Percentiles rank a stretch among this genome's conserved stretches.
These are phyloP conservation scores for Uromys caudimaculatus DNA, from an alignment of 2,797 vertebrate genomes.

Conservation along the genomic window DNA sequence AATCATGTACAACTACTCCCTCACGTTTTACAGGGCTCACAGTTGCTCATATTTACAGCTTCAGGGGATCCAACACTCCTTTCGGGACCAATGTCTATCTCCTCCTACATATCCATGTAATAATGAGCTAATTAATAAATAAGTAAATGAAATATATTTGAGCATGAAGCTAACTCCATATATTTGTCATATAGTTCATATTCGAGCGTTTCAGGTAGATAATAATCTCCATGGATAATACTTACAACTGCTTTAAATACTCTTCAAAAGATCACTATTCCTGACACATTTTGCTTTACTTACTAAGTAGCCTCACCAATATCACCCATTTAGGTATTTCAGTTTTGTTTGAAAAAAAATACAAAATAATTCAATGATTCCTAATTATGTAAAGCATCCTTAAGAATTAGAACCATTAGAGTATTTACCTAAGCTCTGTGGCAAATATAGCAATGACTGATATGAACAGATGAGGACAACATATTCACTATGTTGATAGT, in stretches of 20 bases:
- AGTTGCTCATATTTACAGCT: not conserved
- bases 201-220: constrained; percentile 32
- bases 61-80: not conserved
- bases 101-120: not conserved
- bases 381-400: not conserved
- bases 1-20: not conserved
- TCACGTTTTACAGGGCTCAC: not conserved
- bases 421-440: not conserved
- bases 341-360: not conserved
- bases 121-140: fast-evolving
- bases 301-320: not conserved
- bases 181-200: not conserved
- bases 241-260: not conserved
- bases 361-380: constrained; percentile 33
- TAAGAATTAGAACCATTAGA: not conserved
- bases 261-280: not conserved
- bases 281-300: not conserved
- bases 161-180: not conserved
- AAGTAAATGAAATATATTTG: too few relatives aligned
- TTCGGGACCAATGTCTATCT: not conserved
- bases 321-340: constrained; percentile 27
- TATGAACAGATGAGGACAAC: not conserved
- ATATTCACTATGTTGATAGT: constrained; percentile 42
- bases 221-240: not conserved
- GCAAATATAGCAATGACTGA: not conserved